phyloP scores from a whole-genome alignment of 1,140 invertebrate species.

The Eulimnadia texana region DNA sequence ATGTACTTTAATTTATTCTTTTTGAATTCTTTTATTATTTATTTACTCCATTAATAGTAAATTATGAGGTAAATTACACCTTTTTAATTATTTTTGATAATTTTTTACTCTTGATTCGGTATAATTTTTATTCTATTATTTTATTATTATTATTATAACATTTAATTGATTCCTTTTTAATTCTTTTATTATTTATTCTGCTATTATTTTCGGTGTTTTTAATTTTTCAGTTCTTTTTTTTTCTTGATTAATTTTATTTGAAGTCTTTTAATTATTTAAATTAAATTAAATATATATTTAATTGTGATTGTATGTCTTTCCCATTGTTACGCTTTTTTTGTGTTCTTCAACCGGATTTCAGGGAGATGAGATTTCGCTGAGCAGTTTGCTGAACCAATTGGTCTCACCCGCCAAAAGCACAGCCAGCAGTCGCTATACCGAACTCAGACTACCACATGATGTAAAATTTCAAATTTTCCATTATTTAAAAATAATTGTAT shows the following conservation, averaged over 20 bases:
- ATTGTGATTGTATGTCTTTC: too few species aligned
- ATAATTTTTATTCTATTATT: neutral
- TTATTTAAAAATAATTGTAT: constrained; percentile 1
- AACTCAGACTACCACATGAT: constrained; percentile 19
- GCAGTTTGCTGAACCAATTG: constrained; percentile 19
- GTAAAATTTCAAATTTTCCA: constrained; percentile 16
- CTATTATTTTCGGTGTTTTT: too few species aligned
- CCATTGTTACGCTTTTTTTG: neutral
- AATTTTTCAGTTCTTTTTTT: neutral
- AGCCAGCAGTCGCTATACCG: constrained; percentile 17
- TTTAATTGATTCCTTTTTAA: neutral
- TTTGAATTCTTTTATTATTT: too few species aligned
- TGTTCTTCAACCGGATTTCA: constrained; percentile 5
- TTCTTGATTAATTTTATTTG: neutral
- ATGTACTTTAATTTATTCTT: neutral
- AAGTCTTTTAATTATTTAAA: neutral
- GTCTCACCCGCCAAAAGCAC: constrained; percentile 18
- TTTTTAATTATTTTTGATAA: neutral
- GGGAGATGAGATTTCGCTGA: constrained; percentile 19
- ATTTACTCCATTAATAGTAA: too few species aligned
- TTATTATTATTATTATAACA: neutral
- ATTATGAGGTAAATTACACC: neutral
- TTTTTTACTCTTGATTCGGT: neutral
- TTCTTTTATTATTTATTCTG: too few species aligned
- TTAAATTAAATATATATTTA: neutral